Base-by-base conservation (phyloP, 2,797 vertebrate genomes). In the Sciurus vulgaris region DNA sequence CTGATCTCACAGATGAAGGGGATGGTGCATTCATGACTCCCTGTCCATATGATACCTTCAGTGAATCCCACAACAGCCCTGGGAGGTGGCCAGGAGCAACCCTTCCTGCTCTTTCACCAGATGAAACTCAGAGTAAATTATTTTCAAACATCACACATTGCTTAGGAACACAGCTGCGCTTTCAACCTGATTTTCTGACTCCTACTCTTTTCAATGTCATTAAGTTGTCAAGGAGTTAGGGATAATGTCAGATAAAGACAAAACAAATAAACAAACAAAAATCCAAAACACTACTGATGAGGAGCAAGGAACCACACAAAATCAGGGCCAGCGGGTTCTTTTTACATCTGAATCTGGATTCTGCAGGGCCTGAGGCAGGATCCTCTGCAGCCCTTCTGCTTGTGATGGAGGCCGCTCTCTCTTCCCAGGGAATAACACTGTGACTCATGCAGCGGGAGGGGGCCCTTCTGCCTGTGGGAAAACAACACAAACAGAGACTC, bases 401-500 rank as follows among this genome's bases (percentile, higher is more conserved):
- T n/a, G 61, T 30, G 13, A 0, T 14, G 2, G 14, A 54, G 70
- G 20, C 65, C 7, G 5, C 35, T 35, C 28, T 73, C 54, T 85
- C 47, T 38, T 51, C 72, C 72, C 92, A 49, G 61, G 76, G 63
- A 90, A 91, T 10, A 7, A 4, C 51, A 51, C 49, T 0, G 0
- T 92, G 95, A 82, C 87, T 89, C 79, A 93, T 30, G 18, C 73
- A 3, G n/a, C 92, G 18, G 54, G 35, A 47, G 56, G 38, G 28
- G 22, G 35, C n/a, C 76, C 59, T 33, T 54, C 54, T 67, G 84
- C 35, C 72, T 93, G 94, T 82, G 85, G 85, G 82, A 90, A 95
- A 86, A 85, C 54, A 78, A 83, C 38, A 63, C 72, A 81, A 33
- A 84, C 22, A 14, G 20, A 92, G 63, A 73, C 18, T 6, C 14